These are phyloP conservation scores for Origma solitaria DNA, from an alignment of 2,113 vertebrate genomes.

Conservation along the genomic window DNA sequence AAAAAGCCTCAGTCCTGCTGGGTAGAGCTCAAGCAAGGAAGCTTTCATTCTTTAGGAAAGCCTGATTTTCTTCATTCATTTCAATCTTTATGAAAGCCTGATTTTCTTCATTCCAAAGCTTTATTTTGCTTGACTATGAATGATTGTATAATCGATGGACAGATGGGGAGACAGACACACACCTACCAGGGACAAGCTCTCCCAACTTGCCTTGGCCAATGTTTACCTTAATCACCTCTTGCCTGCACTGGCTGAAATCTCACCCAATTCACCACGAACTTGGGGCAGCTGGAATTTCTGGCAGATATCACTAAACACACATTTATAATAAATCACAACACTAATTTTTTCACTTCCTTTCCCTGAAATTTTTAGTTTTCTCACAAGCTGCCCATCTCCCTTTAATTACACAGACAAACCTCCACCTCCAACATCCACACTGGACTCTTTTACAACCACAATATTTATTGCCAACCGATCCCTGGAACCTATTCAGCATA, in stretches of 20 bases:
- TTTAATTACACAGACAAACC: background rate
- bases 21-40: background rate
- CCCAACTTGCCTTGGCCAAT: background rate
- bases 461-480: conserved; percentile 63
- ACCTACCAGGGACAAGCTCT: background rate
- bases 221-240: background rate
- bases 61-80: background rate
- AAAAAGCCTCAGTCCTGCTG: background rate
- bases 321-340: background rate
- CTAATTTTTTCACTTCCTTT: background rate
- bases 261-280: background rate
- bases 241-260: background rate
- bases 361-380: background rate
- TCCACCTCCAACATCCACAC: background rate
- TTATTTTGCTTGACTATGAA: background rate
- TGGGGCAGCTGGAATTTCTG: background rate
- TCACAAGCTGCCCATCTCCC: background rate
- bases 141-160: background rate
- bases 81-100: background rate
- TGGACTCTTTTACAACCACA: conserved; percentile 41
- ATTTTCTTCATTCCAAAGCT: background rate
- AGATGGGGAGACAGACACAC: background rate
- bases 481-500: conserved; percentile 42
- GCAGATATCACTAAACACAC: background rate
- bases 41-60: background rate